Conservation (phyloP, 2,113 vertebrate species). For the Phycodurus eques region DNA sequence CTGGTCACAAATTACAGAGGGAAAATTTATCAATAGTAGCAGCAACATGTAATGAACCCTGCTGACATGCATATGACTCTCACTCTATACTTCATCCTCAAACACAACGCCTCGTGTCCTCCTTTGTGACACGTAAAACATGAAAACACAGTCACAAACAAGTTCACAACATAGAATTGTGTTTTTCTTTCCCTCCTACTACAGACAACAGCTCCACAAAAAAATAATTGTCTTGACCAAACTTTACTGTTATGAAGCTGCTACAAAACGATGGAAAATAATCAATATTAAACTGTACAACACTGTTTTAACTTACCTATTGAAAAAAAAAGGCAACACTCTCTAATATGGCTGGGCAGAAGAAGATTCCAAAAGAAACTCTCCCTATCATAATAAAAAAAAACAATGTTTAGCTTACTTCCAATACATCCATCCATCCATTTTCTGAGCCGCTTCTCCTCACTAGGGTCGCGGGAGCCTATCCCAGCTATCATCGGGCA, state of each 20-base stretch:
- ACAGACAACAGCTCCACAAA: neutral
- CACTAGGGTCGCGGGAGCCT: too few relatives aligned
- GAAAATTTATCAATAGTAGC: slow-evolving; percentile 3
- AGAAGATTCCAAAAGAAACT: too few relatives aligned
- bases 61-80: neutral
- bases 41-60: neutral
- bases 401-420: too few relatives aligned
- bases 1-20: slow-evolving; percentile 1
- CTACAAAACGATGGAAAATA: neutral
- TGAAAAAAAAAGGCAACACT: too few relatives aligned
- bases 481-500: too few relatives aligned
- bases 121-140: neutral
- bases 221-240: neutral
- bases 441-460: too few relatives aligned
- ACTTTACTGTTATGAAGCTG: neutral
- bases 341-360: too few relatives aligned
- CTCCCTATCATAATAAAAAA: too few relatives aligned
- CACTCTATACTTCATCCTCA: neutral
- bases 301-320: neutral
- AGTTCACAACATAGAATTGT: neutral
- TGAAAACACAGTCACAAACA: neutral
- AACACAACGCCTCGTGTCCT: neutral
- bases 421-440: too few relatives aligned
- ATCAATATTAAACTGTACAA: neutral
- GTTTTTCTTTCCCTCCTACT: neutral